These are phyloP conservation scores for Petrocephalus schoutedeni DNA, from an alignment of 2,797 vertebrate genomes.

Conservation along the genomic window DNA sequence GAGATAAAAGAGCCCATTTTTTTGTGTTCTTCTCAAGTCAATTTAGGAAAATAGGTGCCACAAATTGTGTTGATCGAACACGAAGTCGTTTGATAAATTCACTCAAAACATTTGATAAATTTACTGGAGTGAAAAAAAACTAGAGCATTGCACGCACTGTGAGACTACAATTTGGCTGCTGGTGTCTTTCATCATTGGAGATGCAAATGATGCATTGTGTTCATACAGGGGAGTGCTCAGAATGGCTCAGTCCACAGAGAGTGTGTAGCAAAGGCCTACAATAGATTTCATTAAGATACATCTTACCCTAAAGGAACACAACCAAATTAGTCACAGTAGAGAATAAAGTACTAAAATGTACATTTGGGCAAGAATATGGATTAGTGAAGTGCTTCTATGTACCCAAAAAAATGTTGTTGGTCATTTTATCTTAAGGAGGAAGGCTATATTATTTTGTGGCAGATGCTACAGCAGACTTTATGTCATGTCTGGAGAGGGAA, in stretches of 20 bases:
- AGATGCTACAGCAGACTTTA: neutral
- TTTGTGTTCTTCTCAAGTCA: neutral
- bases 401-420: slow-evolving; percentile 5
- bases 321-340: slow-evolving; percentile 18
- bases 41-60: neutral
- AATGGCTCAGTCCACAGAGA: slow-evolving; percentile 11
- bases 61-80: neutral
- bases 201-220: neutral
- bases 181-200: neutral
- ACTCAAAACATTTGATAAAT: neutral
- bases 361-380: slow-evolving; percentile 11
- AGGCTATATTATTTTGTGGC: neutral
- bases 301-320: slow-evolving; percentile 17
- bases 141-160: neutral
- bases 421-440: neutral
- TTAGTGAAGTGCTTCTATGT: slow-evolving; percentile 12
- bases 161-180: neutral
- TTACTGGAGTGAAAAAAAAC: neutral
- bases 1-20: neutral
- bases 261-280: slow-evolving; percentile 12
- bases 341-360: slow-evolving; percentile 16
- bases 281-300: slow-evolving; percentile 24
- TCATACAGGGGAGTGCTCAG: neutral
- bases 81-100: neutral
- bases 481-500: too few species aligned